A percentile compares a stretch with the other conserved stretches of the same genome.
Conservation (phyloP, 1,140 invertebrate genomes). For the Polypedilum pembai region DNA sequence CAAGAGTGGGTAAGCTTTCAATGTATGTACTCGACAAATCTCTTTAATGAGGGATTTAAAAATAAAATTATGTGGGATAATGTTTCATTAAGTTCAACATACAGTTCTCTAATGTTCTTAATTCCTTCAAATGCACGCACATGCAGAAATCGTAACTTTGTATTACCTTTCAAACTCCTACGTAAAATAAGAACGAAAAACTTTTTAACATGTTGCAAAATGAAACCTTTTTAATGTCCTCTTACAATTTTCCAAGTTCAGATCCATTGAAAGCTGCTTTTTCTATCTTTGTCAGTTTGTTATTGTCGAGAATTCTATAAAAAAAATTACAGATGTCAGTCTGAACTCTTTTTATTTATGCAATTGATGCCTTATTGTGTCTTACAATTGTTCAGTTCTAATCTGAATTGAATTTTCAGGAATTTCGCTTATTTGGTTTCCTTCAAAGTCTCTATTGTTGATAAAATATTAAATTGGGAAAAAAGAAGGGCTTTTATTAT, state of each 20-base stretch:
- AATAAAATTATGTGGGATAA: conserved; percentile 30
- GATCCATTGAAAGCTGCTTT: conserved; percentile 57
- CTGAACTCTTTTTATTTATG: not conserved
- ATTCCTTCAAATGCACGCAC: conserved; percentile 58
- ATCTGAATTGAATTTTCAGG: conserved; percentile 47
- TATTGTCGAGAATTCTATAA: conserved; percentile 53
- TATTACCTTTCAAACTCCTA: conserved; percentile 63
- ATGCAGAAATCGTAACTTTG: conserved; percentile 50
- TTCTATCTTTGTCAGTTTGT: conserved; percentile 53
- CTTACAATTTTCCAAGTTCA: conserved; percentile 59
- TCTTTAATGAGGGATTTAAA: conserved; percentile 44
- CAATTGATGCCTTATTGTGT: conserved; percentile 33
- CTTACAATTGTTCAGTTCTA: conserved; percentile 52
- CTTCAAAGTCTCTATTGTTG: conserved; percentile 50
- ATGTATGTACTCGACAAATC: conserved; percentile 70
- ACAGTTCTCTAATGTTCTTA: conserved; percentile 53
- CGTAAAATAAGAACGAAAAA: conserved; percentile 35
- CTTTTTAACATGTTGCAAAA: conserved; percentile 22
- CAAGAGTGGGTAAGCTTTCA: conserved; percentile 59
- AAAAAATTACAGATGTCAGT: conserved; percentile 32
- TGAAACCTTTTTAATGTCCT: conserved; percentile 33
- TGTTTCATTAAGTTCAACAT: conserved; percentile 41
- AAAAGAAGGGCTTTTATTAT: conserved; percentile 29
- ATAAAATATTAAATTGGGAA: conserved; percentile 28
- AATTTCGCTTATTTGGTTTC: conserved; percentile 48